Base-by-base conservation (phyloP, 2,888 invertebrate genomes). In the Philopedon plagiatum region DNA sequence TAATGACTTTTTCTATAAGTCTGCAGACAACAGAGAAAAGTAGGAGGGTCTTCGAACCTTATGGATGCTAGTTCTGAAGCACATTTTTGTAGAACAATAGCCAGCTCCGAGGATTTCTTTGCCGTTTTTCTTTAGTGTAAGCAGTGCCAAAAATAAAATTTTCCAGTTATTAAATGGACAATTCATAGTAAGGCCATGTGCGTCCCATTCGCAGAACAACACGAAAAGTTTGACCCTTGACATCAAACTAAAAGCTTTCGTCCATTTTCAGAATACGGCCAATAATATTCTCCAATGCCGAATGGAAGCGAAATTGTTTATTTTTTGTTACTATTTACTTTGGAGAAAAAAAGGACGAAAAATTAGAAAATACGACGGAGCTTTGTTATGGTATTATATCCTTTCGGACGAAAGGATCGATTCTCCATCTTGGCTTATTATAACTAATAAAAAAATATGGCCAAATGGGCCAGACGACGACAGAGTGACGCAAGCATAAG, bases 251-350 rank as follows among this genome's bases (percentile, higher is more conserved):
- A 46, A 46, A 46, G 46, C 46, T 46, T 46, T 46, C 15, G 21
- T 5, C 46, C 46, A 46, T 46, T 46, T 46, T 11, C 7, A 21
- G 46, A 21, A 9, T 21, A 46, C 7, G 8, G n/a, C 19, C 46
- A 46, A 46, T 21, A 9, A 11, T 46, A 9, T 11, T 32, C 9
- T 9, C 11, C n/a, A n/a, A 37, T n/a, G 26, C 5, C 0, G 13
- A 2, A 49, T 49, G 5, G 13, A 13, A 49, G 13, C 7, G 13
- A 26, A 26, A 49, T n/a, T 49, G 13, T 26, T 11, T 7, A 49
- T 49, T 26, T 49, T 49, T 49, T 49, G 49, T 9, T 49, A 49
- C 26, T 49, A 13, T 49, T 49, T 18, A 26, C 23, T 49, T 26
- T 49, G 5, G 49, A 13, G 9, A 49, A 26, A 49, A 49, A 49